These are phyloP conservation scores for Parauchenoglanis ngamensis DNA, from an alignment of 2,797 vertebrate genomes.

Conservation along the genomic window DNA sequence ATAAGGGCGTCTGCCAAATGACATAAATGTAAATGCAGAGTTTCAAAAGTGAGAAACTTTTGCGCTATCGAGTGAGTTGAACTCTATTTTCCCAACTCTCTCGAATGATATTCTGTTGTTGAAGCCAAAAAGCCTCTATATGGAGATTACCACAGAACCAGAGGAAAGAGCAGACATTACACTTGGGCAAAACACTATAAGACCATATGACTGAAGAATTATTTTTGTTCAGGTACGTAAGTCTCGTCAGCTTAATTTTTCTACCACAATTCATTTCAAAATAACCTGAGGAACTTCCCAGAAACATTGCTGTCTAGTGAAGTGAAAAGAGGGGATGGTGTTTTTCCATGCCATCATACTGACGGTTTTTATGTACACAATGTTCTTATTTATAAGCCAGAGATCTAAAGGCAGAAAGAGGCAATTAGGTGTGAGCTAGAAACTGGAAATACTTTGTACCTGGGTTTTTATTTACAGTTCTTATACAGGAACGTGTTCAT, in stretches of 20 bases:
- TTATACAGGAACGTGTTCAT: not conserved
- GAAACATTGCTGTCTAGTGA: not conserved
- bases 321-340: not conserved
- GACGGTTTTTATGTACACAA: slow-evolving; percentile 8
- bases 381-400: not conserved
- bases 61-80: not conserved
- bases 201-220: not conserved
- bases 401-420: slow-evolving; percentile 20
- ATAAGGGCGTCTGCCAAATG: no score
- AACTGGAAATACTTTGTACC: not conserved
- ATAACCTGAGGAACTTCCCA: not conserved
- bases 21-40: no score
- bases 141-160: not conserved
- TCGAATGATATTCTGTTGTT: not conserved
- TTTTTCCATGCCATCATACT: slow-evolving; percentile 6
- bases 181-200: not conserved
- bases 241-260: not conserved
- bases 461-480: not conserved
- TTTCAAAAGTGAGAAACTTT: not conserved
- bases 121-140: not conserved
- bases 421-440: not conserved
- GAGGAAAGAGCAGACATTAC: not conserved
- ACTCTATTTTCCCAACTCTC: not conserved
- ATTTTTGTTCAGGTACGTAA: no score
- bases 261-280: not conserved